A percentile compares a stretch with the other conserved stretches of the same genome.
phyloP scores from a whole-genome alignment of 2,888 invertebrate genomes.

The Pelosia muscerda region DNA sequence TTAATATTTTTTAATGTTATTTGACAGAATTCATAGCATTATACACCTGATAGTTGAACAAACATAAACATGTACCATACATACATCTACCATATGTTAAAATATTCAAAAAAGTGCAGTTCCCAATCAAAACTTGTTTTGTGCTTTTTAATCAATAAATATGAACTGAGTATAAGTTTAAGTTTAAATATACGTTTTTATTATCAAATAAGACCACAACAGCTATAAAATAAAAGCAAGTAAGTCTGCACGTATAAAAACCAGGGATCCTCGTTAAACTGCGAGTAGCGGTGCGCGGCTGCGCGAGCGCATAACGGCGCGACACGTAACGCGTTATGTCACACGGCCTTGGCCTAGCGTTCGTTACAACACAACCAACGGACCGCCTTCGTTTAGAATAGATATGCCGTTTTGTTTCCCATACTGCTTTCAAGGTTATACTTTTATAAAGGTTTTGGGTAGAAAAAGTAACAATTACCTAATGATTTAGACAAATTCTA shows the following conservation, averaged over 20 bases:
- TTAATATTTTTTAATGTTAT: too few relatives aligned
- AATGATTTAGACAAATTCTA: neutral
- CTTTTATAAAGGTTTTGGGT: constrained; percentile 37
- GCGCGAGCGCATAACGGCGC: constrained; percentile 49
- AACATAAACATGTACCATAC: too few relatives aligned
- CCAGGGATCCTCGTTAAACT: constrained; percentile 46
- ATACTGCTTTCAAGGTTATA: constrained; percentile 45
- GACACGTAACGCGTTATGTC: constrained; percentile 65
- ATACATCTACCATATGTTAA: too few relatives aligned
- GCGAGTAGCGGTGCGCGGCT: constrained; percentile 47
- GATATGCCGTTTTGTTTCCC: constrained; percentile 58
- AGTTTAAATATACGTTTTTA: neutral
- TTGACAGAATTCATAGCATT: too few relatives aligned
- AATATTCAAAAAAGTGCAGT: too few relatives aligned
- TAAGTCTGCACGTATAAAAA: constrained; percentile 44
- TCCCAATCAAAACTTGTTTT: too few relatives aligned
- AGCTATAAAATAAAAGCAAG: constrained; percentile 25
- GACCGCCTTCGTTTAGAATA: constrained; percentile 56
- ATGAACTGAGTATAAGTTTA: neutral
- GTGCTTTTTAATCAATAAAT: neutral
- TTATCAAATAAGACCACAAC: constrained; percentile 7
- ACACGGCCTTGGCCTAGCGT: constrained; percentile 83
- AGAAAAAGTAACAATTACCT: constrained; percentile 3
- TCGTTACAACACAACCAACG: constrained; percentile 65
- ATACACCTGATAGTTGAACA: too few relatives aligned